phyloP scores from a whole-genome alignment of 2,888 invertebrate genomes.

The Hetaerina titia region DNA sequence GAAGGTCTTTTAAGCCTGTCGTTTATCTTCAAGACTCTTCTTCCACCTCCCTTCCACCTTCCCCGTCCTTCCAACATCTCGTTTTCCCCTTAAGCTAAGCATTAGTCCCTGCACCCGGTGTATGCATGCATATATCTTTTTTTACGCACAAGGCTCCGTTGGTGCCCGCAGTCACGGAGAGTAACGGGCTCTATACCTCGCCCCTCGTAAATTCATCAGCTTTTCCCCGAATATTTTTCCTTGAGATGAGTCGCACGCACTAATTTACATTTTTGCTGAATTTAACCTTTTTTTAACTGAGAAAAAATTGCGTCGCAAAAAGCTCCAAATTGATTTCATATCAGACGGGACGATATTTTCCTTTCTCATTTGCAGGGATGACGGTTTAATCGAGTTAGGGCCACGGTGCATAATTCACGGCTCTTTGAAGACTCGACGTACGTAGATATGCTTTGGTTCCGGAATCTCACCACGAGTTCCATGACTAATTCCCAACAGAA shows the following conservation, averaged over 20 bases:
- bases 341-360: background rate
- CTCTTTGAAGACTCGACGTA: background rate
- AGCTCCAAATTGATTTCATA: slow-evolving; percentile 10
- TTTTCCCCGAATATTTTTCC: background rate
- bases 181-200: background rate
- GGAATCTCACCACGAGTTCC: background rate
- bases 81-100: background rate
- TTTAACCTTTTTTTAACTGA: background rate
- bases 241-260: background rate
- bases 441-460: background rate
- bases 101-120: slow-evolving; percentile 2
- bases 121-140: background rate
- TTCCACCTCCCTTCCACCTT: slow-evolving; percentile 2
- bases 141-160: background rate
- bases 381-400: background rate
- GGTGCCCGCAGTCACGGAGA: background rate
- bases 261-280: background rate
- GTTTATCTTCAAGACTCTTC: slow-evolving; percentile 64
- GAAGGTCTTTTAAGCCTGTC: slow-evolving; percentile 62
- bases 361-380: slow-evolving; percentile 8
- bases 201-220: background rate
- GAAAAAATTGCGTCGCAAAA: background rate
- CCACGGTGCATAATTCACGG: background rate
- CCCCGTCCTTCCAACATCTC: background rate
- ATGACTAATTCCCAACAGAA: background rate